Evolutionary conservation across 2,888 invertebrate species (phyloP).

Genomic region (Trimorus sp.): DNA sequence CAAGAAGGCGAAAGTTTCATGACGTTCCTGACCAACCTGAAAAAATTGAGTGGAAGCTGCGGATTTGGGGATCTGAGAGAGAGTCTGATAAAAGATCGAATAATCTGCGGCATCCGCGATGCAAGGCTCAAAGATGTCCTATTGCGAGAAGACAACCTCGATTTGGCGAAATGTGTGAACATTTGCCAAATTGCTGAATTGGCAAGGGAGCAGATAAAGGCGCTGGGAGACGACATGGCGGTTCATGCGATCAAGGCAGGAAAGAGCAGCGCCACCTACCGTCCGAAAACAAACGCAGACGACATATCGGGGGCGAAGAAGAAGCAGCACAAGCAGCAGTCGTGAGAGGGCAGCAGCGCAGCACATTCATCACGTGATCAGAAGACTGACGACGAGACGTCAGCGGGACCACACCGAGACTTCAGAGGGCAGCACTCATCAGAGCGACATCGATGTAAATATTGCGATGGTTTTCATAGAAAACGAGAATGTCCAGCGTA

Average conservation of each 20-base stretch:
- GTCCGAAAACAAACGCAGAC: not conserved
- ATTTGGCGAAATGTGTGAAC: constrained; percentile 35
- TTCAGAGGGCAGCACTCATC: no score
- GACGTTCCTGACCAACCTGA: no score
- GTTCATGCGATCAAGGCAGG: constrained; percentile 2
- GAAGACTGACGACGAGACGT: not conserved
- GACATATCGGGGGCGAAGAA: not conserved
- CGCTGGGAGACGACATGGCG: not conserved
- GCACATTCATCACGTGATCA: not conserved
- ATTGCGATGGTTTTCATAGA: no score
- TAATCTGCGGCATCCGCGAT: no score
- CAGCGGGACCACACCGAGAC: no score
- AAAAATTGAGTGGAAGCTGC: no score
- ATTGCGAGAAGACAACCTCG: constrained; percentile 39
- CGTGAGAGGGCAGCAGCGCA: not conserved
- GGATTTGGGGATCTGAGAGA: no score
- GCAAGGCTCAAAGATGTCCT: no score
- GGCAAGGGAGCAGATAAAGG: constrained; percentile 14
- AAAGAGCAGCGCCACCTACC: no score
- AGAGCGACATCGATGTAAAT: not conserved
- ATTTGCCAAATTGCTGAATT: constrained; percentile 45
- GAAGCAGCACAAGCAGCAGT: constrained; percentile 4
- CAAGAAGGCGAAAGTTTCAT: no score
- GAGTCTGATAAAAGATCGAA: no score
- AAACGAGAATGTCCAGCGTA: constrained; percentile 55